Evolutionary conservation across 2,113 vertebrate genomes (phyloP).

Genomic region (Lonchura striata): DNA sequence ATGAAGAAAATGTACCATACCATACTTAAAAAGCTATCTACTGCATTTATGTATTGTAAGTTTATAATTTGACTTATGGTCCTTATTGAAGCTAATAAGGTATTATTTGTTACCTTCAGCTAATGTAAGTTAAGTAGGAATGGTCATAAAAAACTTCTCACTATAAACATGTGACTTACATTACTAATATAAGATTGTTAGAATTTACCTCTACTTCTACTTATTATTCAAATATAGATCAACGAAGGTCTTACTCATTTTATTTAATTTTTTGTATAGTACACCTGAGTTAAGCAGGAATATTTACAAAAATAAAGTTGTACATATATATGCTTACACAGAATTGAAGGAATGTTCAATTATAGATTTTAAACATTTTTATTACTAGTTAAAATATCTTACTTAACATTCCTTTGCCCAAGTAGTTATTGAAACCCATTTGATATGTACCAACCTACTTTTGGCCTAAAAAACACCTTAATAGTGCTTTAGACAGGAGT

Average conservation of each 20-base stretch:
- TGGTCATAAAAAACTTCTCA: background rate
- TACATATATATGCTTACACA: background rate
- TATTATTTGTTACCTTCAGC: background rate
- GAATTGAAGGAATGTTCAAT: background rate
- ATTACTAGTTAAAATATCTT: background rate
- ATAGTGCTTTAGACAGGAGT: background rate
- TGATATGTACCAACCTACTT: background rate
- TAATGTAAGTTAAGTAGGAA: background rate
- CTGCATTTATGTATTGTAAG: background rate
- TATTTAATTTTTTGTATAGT: background rate
- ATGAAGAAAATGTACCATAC: background rate
- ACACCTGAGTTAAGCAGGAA: background rate
- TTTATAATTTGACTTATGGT: background rate
- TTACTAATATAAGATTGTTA: background rate
- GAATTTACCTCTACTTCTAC: background rate
- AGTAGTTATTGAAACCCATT: background rate
- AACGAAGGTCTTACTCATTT: background rate
- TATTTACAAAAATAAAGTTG: background rate
- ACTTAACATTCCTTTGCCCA: background rate
- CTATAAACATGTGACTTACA: background rate
- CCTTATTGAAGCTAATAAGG: background rate
- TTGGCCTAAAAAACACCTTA: background rate
- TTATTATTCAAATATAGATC: background rate
- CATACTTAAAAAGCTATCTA: background rate
- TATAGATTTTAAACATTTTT: background rate